Base-by-base conservation (phyloP, 1,140 invertebrate genomes). In the Agrypnia vestita region DNA sequence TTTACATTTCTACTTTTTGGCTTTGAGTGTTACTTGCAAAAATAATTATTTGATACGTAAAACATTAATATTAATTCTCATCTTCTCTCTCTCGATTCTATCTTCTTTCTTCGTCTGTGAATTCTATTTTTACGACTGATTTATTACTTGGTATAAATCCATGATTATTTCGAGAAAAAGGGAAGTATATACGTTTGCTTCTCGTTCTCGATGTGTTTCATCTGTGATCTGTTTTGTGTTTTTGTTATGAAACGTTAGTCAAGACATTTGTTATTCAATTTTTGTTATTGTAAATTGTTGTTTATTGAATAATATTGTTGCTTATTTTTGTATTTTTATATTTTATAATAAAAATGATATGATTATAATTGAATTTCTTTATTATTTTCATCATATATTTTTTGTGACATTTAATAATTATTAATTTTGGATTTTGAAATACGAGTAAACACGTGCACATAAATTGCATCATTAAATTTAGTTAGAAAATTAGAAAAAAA, bases 221-320 rank as follows among this genome's bases (percentile, higher is more conserved):
- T 19, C 61, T 64, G 61, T 64, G 61, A 64, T 64, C n/a, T 43
- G 35, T 43, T 25, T 64, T 64, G 61, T 64, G 19, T 64, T 64
- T 62, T 64, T 43, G 35, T 43, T 64, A 43, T 25, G 61, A 64
- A 64, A 43, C 61, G 19, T 13, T 64, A 64, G 61, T 64, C 61
- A 64, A 64, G 35, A 64, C 35, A 64, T 64, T 64, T 64, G 61
- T 62, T 62, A 62, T 21, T 62, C 59, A 21, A 19, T 62, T 62
- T 13, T 55, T 53, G 19, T 59, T 44, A 25, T 64, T 64, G 35
- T 64, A 35, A 64, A 35, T 64, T 35, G 19, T 64, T 64, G 61
- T 64, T 64, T 25, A 25, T 21, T 64, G 35, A 64, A 25, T 64
- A 25, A 25, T 35, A 35, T 64, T 64, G 61, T 64, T 64, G 35